Evolutionary conservation across 2,888 invertebrate species (phyloP).

Genomic region (Drosophila mimica): DNA sequence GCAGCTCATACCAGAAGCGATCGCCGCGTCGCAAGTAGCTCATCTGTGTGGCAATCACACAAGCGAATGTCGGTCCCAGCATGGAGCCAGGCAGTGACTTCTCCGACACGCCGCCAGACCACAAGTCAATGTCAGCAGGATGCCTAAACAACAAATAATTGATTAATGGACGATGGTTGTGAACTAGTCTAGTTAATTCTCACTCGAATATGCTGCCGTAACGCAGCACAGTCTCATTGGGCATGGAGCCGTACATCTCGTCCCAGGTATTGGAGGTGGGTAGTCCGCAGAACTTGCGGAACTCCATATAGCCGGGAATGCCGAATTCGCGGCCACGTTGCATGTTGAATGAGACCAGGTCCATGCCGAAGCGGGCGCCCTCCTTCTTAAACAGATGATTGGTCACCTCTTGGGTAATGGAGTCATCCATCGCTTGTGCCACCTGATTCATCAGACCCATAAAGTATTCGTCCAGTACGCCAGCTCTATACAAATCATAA

Average conservation of each 20-base stretch:
- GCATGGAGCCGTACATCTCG: constrained; percentile 94
- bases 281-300: constrained; percentile 95
- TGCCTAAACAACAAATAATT: constrained; percentile 86
- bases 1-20: constrained; percentile 97
- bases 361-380: constrained; percentile 91
- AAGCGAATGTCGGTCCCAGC: constrained; percentile 97
- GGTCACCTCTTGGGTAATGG: constrained; percentile 95
- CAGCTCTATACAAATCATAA: constrained; percentile 95
- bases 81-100: constrained; percentile 95
- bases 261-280: constrained; percentile 91
- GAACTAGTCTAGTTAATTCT: constrained; percentile 74
- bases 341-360: constrained; percentile 96
- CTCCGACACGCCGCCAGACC: constrained; percentile 97
- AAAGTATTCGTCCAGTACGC: constrained; percentile 95
- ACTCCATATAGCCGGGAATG: constrained; percentile 96
- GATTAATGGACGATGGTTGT: background rate
- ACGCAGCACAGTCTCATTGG: constrained; percentile 93
- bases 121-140: constrained; percentile 96
- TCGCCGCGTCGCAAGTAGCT: constrained; percentile 95
- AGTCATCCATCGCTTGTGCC: constrained; percentile 97
- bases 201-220: constrained; percentile 94
- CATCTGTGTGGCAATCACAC: constrained; percentile 96
- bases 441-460: constrained; percentile 97
- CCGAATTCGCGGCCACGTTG: constrained; percentile 96
- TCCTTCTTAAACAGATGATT: constrained; percentile 96